These are phyloP conservation scores for Etheostoma nigrum DNA, from an alignment of 2,797 vertebrate species.

Conservation along the genomic window DNA sequence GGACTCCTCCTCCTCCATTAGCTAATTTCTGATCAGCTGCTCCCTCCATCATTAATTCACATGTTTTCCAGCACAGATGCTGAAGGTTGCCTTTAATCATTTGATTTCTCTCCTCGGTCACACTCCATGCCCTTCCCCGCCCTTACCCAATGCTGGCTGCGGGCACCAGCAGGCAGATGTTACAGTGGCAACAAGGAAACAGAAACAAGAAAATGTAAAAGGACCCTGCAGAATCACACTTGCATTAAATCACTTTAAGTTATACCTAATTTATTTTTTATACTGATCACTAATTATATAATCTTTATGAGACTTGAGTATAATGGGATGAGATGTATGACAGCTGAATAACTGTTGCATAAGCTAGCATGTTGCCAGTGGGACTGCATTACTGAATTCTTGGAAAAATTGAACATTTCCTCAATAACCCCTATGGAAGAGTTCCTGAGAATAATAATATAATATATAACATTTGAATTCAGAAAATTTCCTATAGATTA, in stretches of 20 bases:
- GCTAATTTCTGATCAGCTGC: conserved; percentile 85
- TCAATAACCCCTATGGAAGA: conserved; percentile 10
- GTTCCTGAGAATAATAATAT: not conserved
- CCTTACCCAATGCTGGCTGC: conserved; percentile 43
- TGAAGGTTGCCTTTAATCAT: conserved; percentile 78
- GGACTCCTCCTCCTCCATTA: conserved; percentile 81
- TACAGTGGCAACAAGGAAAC: conserved; percentile 43
- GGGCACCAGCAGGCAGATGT: conserved; percentile 31
- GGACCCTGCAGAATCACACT: not conserved
- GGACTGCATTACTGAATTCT: conserved; percentile 4
- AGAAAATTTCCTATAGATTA: not conserved
- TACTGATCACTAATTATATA: not conserved
- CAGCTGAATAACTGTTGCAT: not conserved
- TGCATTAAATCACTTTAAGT: not conserved
- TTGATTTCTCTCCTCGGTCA: conserved; percentile 66
- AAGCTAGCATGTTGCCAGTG: not conserved
- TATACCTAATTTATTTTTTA: not conserved
- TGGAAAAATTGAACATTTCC: conserved; percentile 24
- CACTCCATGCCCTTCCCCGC: conserved; percentile 26
- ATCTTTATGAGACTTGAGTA: no score
- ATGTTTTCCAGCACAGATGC: conserved; percentile 73
- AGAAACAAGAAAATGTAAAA: conserved; percentile 38
- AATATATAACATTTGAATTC: not conserved
- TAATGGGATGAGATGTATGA: not conserved
- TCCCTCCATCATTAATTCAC: conserved; percentile 84